Evolutionary conservation across 2,797 vertebrate genomes (phyloP).

Genomic region (Rhinichthys osculus): DNA sequence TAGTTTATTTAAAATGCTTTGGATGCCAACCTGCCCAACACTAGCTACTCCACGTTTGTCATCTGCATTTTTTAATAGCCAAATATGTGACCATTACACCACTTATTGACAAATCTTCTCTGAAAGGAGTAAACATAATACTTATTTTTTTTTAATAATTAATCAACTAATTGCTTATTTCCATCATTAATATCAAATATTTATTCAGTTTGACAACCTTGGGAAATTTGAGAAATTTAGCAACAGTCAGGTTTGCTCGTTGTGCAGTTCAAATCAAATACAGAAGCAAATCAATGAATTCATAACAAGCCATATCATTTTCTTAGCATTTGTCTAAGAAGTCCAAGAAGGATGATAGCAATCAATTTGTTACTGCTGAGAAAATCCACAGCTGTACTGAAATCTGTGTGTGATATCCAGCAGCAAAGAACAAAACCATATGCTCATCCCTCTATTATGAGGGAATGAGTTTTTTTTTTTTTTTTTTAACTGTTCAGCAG

Average conservation of each 20-base stretch:
- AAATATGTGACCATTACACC: not conserved
- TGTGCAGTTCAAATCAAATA: not conserved
- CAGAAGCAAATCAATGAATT: slow-evolving; percentile 2
- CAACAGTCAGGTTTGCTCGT: not conserved
- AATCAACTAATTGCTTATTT: not conserved
- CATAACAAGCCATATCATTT: slow-evolving; percentile 24
- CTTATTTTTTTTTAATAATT: not conserved
- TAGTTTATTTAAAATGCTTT: not conserved
- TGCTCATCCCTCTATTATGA: slow-evolving; percentile 13
- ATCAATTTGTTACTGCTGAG: slow-evolving; percentile 9
- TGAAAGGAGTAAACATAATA: not conserved
- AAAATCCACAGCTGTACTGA: slow-evolving; percentile 36
- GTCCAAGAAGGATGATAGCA: not conserved
- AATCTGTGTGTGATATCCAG: slow-evolving; percentile 31
- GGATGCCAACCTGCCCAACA: not conserved
- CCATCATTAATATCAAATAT: not conserved
- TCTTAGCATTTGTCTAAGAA: slow-evolving; percentile 3
- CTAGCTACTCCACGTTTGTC: not conserved
- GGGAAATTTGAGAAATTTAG: not conserved
- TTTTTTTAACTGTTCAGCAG: not conserved
- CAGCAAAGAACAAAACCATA: slow-evolving; percentile 36
- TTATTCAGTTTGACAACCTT: not conserved
- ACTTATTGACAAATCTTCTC: not conserved
- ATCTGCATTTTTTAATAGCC: not conserved
- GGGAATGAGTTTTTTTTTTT: not conserved